Evolutionary conservation across 2,888 invertebrate genomes (phyloP), one percentile per base, ranked within the genome.

Genomic region (Trissoscelio sp.): DNA sequence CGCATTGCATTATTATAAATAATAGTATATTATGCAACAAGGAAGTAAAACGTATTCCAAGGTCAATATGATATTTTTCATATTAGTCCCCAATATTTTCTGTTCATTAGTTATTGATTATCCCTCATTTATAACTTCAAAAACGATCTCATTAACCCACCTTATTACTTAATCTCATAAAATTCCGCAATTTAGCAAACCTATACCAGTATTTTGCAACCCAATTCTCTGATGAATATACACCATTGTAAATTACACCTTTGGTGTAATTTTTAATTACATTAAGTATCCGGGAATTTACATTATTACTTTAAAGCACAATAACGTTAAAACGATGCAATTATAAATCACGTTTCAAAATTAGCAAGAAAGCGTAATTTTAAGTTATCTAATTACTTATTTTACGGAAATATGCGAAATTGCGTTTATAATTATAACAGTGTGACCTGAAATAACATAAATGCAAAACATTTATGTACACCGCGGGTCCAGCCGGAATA

Each of bases 311-410:
- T 57, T 57, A 57, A n/a, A 11, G 12, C 55, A 16, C 46, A 46
- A 31, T 62, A 62, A 46, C 12, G 18, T 6, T 46, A n/a, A 18
- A 31, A 46, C 48, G 14, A 0, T 34, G 20, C 39, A 67, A 55
- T 67, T 67, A 31, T 28, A 67, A 31, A 31, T 42, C 24, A n/a
- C 18, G 12, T 31, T 67, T 18, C 28, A 39, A 53, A 42, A 67
- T 67, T 42, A 67, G 16, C 39, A 9, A 18, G 24, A 55, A 18
- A 67, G 14, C 14, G 24, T 55, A 42, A 67, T 67, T 67, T 55
- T n/a, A 39, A 67, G 28, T 42, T 24, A 66, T 51, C 37, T 51
- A 66, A 51, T 66, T 51, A 51, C 66, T 66, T 66, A 51, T 51
- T 51, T 51, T 31, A 3, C 12, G 12, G 22, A 51, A 53, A 53